A percentile compares a stretch with the other conserved stretches of the same genome.
Conservation (phyloP, 2,113 vertebrate genomes). For the Spheniscus mendiculus region DNA sequence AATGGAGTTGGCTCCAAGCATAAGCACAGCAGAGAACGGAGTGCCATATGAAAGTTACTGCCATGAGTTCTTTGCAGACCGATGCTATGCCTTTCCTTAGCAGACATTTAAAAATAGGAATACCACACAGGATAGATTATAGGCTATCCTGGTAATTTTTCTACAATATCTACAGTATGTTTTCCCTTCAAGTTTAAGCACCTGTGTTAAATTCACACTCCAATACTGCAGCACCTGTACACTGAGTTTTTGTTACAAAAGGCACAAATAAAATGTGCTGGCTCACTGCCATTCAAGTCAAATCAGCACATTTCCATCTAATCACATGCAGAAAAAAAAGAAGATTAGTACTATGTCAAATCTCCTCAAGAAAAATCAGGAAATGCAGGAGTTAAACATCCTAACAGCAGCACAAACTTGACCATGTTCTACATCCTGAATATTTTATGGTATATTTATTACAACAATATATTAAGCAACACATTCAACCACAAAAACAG, state of each 20-base stretch:
- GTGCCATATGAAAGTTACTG: neutral
- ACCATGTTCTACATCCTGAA: conserved; percentile 54
- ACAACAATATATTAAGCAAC: conserved; percentile 56
- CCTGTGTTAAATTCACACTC: neutral
- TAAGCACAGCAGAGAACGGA: neutral
- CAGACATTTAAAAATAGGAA: neutral
- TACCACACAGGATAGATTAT: neutral
- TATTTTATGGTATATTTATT: conserved; percentile 63
- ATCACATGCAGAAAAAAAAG: neutral
- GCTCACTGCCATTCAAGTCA: neutral
- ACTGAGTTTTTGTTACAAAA: neutral
- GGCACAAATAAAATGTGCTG: neutral
- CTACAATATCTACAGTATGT: neutral
- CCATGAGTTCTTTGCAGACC: neutral
- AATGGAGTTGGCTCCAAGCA: neutral
- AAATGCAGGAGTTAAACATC: conserved; percentile 34
- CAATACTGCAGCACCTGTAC: neutral
- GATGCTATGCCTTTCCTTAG: neutral
- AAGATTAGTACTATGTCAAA: neutral
- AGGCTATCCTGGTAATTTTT: neutral
- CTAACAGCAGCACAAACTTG: conserved; percentile 13
- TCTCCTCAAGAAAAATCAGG: conserved; percentile 4
- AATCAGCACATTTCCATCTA: neutral
- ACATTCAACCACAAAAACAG: conserved; percentile 60
- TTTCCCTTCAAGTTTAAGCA: neutral